Evolutionary conservation across 1,140 invertebrate species (phyloP), one percentile per base, ranked within the genome.

Genomic region (Heliconius himera): DNA sequence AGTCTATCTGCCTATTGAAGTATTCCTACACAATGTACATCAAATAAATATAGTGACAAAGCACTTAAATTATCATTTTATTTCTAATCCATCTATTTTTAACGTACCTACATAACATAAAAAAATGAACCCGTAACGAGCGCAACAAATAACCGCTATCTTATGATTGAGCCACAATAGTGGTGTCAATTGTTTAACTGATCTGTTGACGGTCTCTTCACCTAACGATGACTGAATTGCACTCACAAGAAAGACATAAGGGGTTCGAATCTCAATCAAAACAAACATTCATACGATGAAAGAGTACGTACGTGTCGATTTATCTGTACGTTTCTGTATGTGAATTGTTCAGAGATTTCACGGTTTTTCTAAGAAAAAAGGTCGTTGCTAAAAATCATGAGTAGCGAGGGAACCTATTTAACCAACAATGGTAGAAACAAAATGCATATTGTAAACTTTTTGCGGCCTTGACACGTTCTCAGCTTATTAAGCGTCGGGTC

Each of bases 391-490:
- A 29, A 66, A 66, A 29, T 11, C n/a, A 16, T 29, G 26, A 29
- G 60, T 66, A 16, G 41, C 0, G 3, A 16, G 41, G 41, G 41
- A 3, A 22, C 54, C 20, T 20, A 66, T 6, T 29, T 26, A 29
- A 66, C 16, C 60, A 66, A 66, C 60, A 66, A 66, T 66, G 26
- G 60, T 66, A 66, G 60, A 66, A 66, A 66, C 60, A 66, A 66
- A 66, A 66, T 29, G 60, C 13, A 8, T 56, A 36, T 36, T 74
- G 73, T 36, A 20, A 56, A 33, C 49, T 74, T 74, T 74, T 54
- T 49, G 41, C 56, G 74, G 74, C 74, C 56, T 76, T 76, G 74
- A 76, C 74, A 76, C 56, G 56, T 46, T 56, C 73, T 60, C 71
- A 26, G 71, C 72, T 79, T 73, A 79, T 70, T 73, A 33, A 74